Conservation (phyloP, 2,888 invertebrate species). For the Platypus cylindrus region DNA sequence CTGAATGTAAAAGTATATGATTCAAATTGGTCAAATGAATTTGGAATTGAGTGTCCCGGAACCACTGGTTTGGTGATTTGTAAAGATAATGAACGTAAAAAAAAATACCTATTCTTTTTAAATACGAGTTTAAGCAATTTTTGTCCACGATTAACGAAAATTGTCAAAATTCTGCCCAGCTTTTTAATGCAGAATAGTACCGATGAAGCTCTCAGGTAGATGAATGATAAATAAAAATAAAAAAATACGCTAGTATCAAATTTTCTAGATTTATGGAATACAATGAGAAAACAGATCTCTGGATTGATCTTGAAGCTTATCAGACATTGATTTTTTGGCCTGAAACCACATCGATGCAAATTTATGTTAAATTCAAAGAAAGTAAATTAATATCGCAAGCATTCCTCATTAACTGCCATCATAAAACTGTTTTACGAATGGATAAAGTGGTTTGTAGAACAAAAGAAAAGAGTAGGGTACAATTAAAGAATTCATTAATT, state of each 20-base stretch:
- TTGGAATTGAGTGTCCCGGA: constrained; percentile 55
- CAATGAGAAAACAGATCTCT: constrained; percentile 71
- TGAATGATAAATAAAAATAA: neutral
- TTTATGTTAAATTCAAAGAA: constrained; percentile 68
- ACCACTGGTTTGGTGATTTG: constrained; percentile 65
- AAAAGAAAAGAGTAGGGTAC: neutral
- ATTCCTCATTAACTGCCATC: constrained; percentile 56
- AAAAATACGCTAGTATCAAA: neutral
- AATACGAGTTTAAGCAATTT: constrained; percentile 55
- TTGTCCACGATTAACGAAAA: constrained; percentile 62
- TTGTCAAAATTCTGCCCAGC: constrained; percentile 66
- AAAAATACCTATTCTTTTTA: constrained; percentile 60
- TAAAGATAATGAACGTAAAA: constrained; percentile 55
- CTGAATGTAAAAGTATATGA: constrained; percentile 46
- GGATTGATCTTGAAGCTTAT: constrained; percentile 60
- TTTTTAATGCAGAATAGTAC: constrained; percentile 66
- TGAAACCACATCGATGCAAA: constrained; percentile 64
- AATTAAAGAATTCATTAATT: too few species aligned
- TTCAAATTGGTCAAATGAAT: constrained; percentile 52
- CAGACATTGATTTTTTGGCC: constrained; percentile 72
- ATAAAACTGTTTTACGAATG: constrained; percentile 67
- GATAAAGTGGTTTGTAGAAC: constrained; percentile 57
- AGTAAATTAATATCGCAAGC: constrained; percentile 65
- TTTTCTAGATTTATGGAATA: constrained; percentile 65
- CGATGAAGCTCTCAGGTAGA: constrained; percentile 36